Evolutionary conservation across 2,888 invertebrate species (phyloP).

Genomic region (Aplocera efformata): DNA sequence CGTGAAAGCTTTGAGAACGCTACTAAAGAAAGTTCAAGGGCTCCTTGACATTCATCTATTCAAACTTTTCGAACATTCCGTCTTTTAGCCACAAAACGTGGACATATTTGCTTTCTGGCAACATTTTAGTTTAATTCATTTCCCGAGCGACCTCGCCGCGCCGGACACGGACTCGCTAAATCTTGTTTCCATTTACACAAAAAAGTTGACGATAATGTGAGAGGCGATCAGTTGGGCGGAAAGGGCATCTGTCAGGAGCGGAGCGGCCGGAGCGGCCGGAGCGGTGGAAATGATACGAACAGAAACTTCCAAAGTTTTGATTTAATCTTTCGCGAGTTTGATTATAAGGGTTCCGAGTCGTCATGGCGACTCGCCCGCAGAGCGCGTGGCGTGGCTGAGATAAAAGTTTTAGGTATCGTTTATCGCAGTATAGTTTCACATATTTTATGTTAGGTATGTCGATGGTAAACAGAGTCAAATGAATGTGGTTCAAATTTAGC

Average conservation of each 20-base stretch:
- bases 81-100: constrained; percentile 4
- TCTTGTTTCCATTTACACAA: constrained; percentile 23
- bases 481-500: too few relatives aligned
- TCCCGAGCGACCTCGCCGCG: constrained; percentile 7
- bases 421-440: too few relatives aligned
- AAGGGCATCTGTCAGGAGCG: constrained; percentile 28
- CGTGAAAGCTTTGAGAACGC: too few relatives aligned
- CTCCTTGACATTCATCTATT: too few relatives aligned
- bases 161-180: constrained; percentile 22
- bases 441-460: too few relatives aligned
- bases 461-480: too few relatives aligned
- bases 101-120: too few relatives aligned
- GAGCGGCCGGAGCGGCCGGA: constrained; percentile 1
- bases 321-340: constrained; percentile 28
- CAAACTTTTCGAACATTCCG: too few relatives aligned
- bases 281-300: constrained; percentile 24
- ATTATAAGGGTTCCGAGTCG: constrained; percentile 23
- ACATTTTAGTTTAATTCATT: constrained; percentile 12
- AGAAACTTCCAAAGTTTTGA: constrained; percentile 26
- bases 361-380: not conserved
- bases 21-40: too few relatives aligned
- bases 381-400: too few relatives aligned
- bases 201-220: constrained; percentile 31
- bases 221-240: constrained; percentile 26
- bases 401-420: too few relatives aligned